Base-by-base conservation (phyloP, 2,797 vertebrate genomes). In the Tapera naevia region DNA sequence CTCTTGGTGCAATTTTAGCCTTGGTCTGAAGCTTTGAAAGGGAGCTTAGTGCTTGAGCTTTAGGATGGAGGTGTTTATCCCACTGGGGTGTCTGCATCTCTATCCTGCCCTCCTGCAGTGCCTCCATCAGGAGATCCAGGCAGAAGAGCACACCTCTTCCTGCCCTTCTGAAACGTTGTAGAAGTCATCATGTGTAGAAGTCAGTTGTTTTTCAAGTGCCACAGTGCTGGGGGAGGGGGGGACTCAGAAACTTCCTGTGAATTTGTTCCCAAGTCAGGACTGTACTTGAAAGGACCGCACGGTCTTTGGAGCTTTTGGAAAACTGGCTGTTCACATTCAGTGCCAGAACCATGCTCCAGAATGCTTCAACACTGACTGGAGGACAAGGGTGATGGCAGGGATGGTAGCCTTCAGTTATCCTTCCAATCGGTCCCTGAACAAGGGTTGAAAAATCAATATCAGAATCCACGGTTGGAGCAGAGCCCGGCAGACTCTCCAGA, bases 121-220 rank as follows among this genome's bases (percentile, higher is more conserved):
- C 32, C 32, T 37, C 14, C 10, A 1, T 2, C 3, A 1, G 25
- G 18, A 54, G 4, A 53, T 11, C 27, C 28, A 33, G 32, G 41
- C 16, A 69, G 35, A 72, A 50, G 39, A 73, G 37, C 13, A 11
- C 4, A 0, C 3, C 30, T 64, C 24, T 45, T 39, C 82, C 64
- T 46, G 33, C 53, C 32, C 54, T 35, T 43, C 8, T 48, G 67
- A 71, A 72, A 32, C 21, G 21, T 39, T 64, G n/a, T n/a, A n/a
- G n/a, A n/a, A n/a, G n/a, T 43, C 18, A 7, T 51, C 74, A 9
- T 0, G 0, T 11, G 12, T 60, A 46, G 23, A 78, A 45, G 0
- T 10, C 0, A 57, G 22, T 48, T 64, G 24, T 46, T 56, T 23
- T 32, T 45, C 12, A 35, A 0, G 0, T 25, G 39, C 32, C 21